Conservation (phyloP, 2,888 invertebrate species). For the Epiblema foenella region DNA sequence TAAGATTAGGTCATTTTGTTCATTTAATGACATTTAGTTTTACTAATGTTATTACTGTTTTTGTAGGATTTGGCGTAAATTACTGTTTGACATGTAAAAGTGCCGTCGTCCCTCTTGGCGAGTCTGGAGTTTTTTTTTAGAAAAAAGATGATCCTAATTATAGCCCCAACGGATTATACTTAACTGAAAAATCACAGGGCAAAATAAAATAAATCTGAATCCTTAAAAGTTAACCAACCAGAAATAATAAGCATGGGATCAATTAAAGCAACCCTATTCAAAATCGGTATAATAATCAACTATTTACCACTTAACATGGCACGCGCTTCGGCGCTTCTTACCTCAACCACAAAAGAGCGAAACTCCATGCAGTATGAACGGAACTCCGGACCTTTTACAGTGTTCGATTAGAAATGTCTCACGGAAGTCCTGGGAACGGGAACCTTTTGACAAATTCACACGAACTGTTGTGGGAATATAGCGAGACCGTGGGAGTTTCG, state of each 20-base stretch:
- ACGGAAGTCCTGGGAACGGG: slow-evolving; percentile 24
- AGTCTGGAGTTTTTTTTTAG: too few species aligned
- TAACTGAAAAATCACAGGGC: too few species aligned
- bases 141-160: too few species aligned
- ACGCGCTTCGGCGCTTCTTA: slow-evolving; percentile 25
- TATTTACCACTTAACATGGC: slow-evolving; percentile 38
- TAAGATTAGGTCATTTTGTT: too few species aligned
- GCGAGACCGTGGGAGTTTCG: slow-evolving; percentile 28
- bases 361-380: not conserved
- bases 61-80: too few species aligned
- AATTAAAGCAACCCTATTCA: too few species aligned
- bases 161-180: too few species aligned
- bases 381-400: not conserved
- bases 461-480: slow-evolving; percentile 31
- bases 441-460: slow-evolving; percentile 31
- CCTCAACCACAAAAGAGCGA: not conserved
- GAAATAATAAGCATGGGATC: not conserved
- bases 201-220: too few species aligned
- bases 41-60: too few species aligned
- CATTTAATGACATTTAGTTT: too few species aligned
- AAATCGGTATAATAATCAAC: slow-evolving; percentile 18
- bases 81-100: too few species aligned
- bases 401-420: slow-evolving; percentile 3
- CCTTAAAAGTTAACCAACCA: not conserved
- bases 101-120: too few species aligned